Conservation (phyloP, 2,113 vertebrate genomes). For the Cyprinodon tularosa region DNA sequence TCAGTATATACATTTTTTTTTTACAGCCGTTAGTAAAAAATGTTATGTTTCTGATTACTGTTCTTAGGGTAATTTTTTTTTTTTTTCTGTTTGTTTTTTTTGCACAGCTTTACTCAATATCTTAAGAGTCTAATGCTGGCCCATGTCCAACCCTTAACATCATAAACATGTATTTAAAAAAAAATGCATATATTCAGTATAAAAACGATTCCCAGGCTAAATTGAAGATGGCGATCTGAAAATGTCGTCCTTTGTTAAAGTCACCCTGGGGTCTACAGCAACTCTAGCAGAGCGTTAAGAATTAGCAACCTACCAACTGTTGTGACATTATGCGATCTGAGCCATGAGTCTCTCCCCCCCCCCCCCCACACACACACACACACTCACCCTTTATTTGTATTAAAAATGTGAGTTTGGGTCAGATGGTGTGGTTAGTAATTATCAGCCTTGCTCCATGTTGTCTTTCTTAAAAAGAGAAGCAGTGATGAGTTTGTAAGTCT, state of each 20-base stretch:
- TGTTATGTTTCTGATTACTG: too few species aligned
- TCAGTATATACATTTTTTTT: too few species aligned
- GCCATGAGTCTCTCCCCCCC: constrained; percentile 1
- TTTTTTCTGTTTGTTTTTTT: constrained; percentile 15
- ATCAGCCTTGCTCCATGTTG: constrained; percentile 13
- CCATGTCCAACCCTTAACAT: constrained; percentile 21
- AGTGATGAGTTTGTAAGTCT: constrained; percentile 19
- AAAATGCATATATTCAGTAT: constrained; percentile 56
- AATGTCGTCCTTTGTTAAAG: constrained; percentile 71
- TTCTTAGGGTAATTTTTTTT: not conserved
- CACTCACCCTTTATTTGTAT: constrained; percentile 31
- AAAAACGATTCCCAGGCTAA: constrained; percentile 51
- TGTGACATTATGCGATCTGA: constrained; percentile 54
- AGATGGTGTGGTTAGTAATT: constrained; percentile 19
- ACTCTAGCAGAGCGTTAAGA: constrained; percentile 67
- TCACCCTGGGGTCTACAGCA: constrained; percentile 62
- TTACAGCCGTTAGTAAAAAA: too few species aligned
- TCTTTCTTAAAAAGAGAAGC: not conserved
- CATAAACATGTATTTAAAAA: constrained; percentile 50
- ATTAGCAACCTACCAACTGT: constrained; percentile 67
- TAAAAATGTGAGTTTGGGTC: constrained; percentile 24
- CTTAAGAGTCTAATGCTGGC: too few species aligned
- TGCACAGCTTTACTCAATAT: too few species aligned
- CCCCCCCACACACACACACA: too few species aligned
- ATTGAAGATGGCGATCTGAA: constrained; percentile 73